These are phyloP conservation scores for Bothrops jararaca DNA, from an alignment of 2,113 vertebrate species.

Conservation along the genomic window DNA sequence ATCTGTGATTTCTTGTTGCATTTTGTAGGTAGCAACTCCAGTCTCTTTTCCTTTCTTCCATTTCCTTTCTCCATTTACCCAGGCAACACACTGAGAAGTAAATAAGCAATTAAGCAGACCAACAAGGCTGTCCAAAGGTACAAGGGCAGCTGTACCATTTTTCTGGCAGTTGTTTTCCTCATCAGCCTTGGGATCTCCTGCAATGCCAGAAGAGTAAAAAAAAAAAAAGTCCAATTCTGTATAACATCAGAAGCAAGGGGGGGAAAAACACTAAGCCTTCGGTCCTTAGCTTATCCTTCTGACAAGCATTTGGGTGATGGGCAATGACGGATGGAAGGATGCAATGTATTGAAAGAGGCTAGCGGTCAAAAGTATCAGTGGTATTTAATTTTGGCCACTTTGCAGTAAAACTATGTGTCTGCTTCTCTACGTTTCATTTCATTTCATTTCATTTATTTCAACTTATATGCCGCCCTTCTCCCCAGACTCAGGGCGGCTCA, in stretches of 20 bases:
- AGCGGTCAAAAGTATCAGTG: not conserved
- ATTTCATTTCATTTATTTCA: too few species aligned
- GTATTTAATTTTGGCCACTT: not conserved
- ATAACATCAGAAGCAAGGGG: accelerated
- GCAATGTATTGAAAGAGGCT: not conserved
- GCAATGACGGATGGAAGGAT: too few species aligned
- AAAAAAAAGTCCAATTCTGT: not conserved
- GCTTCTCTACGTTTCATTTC: not conserved
- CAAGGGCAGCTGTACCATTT: not conserved
- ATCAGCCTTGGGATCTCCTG: conserved; percentile 35
- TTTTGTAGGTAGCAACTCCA: not conserved
- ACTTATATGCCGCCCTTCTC: too few species aligned
- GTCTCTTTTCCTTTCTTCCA: accelerated
- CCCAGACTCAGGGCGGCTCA: too few species aligned
- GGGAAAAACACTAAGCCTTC: accelerated
- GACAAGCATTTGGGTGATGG: not conserved
- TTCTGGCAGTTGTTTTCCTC: not conserved
- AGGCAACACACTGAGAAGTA: not conserved
- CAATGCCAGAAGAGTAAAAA: conserved; percentile 35
- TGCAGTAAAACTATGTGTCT: not conserved
- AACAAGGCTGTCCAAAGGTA: not conserved
- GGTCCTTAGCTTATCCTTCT: accelerated
- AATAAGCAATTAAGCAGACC: conserved; percentile 40
- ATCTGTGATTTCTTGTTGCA: not conserved
- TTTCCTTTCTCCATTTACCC: not conserved